Evolutionary conservation across 2,888 invertebrate genomes (phyloP).

Genomic region (Melanostoma scalare): DNA sequence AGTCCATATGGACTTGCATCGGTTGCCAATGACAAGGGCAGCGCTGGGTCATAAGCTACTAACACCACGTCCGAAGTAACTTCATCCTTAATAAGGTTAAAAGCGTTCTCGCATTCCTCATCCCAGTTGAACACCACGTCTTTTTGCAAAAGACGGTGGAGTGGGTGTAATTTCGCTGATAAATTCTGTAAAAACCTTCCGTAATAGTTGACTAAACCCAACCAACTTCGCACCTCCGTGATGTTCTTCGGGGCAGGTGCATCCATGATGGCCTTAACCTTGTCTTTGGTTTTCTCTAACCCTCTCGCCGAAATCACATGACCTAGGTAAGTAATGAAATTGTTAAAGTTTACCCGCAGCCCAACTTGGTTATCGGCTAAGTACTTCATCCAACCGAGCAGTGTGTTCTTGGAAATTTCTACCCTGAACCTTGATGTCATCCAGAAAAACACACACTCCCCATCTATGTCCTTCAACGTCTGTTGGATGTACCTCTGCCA

Average conservation of each 20-base stretch:
- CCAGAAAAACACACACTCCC: conserved; percentile 10
- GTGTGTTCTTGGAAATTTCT: not conserved
- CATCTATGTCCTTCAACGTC: not conserved
- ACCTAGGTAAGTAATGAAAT: not conserved
- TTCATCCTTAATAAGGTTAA: too few species aligned
- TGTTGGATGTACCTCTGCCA: conserved; percentile 4
- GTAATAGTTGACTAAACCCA: too few species aligned
- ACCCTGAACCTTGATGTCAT: conserved; percentile 16
- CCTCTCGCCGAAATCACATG: not conserved
- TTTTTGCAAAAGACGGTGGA: too few species aligned
- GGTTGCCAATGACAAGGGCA: not conserved
- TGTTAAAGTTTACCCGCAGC: not conserved
- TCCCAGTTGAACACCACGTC: too few species aligned
- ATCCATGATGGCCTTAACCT: not conserved
- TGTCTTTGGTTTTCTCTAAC: not conserved
- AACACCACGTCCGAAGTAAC: too few species aligned
- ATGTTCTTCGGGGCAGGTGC: not conserved
- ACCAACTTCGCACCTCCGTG: too few species aligned
- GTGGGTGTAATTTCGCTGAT: too few species aligned
- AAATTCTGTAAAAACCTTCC: too few species aligned
- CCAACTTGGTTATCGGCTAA: not conserved
- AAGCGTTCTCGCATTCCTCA: too few species aligned
- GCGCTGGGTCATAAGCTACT: too few species aligned
- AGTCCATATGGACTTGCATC: too few species aligned
- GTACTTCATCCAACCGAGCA: not conserved